These are phyloP conservation scores for Hydrolagus affinis DNA, from an alignment of 2,113 vertebrate genomes.

Conservation along the genomic window DNA sequence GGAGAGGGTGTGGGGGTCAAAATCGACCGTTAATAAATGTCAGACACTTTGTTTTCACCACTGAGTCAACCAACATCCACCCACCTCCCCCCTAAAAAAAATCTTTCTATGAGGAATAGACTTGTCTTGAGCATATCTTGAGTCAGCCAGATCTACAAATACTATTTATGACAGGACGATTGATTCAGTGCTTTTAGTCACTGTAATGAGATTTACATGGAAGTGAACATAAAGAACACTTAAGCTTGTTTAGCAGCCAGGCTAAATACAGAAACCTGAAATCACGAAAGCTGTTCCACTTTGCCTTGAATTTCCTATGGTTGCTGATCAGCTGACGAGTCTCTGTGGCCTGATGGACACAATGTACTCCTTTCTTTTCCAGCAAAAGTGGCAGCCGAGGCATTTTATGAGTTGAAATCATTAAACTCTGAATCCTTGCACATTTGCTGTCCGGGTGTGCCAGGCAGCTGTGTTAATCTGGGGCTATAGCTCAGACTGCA, in stretches of 20 bases:
- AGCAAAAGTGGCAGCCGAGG: not conserved
- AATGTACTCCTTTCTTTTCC: not conserved
- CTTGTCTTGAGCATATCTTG: not conserved
- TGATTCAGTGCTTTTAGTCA: not conserved
- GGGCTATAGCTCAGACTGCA: fast-evolving
- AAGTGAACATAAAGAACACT: not conserved
- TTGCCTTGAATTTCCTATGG: not conserved
- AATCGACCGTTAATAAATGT: not conserved
- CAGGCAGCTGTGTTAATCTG: not conserved
- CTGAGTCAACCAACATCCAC: too few relatives aligned
- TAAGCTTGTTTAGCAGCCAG: not conserved
- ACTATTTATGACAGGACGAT: not conserved
- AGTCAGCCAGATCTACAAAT: not conserved
- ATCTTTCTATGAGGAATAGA: not conserved
- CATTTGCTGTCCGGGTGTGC: not conserved
- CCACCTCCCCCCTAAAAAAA: not conserved
- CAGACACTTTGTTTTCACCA: not conserved
- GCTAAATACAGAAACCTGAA: not conserved
- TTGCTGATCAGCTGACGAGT: not conserved
- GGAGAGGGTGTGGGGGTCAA: not conserved
- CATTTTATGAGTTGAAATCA: not conserved
- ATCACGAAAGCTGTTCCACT: not conserved
- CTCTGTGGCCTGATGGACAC: not conserved
- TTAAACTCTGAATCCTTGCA: not conserved
- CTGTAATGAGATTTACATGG: too few relatives aligned